Evolutionary conservation across 1,140 invertebrate species (phyloP).

Genomic region (Meloidogyne exigua): DNA sequence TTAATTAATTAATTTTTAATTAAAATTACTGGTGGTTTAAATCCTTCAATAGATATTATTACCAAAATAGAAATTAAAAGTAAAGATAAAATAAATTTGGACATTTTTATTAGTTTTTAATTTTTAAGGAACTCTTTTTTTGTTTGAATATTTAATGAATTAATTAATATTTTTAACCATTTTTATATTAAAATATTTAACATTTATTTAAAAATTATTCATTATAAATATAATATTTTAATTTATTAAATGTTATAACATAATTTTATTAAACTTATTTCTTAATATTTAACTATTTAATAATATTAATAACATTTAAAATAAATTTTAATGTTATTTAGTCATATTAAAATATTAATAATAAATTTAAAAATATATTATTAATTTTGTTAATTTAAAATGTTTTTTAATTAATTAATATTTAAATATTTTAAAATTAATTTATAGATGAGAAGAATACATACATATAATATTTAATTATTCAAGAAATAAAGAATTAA

Average conservation of each 20-base stretch:
- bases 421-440: too few relatives aligned
- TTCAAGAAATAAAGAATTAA: too few relatives aligned
- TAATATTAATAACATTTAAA: not conserved
- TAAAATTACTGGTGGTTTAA: not conserved
- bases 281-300: not conserved
- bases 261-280: too few relatives aligned
- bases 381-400: too few relatives aligned
- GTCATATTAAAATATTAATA: not conserved
- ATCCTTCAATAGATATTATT: not conserved
- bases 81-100: not conserved
- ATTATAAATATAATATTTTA: not conserved
- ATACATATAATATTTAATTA: too few relatives aligned
- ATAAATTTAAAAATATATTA: too few relatives aligned
- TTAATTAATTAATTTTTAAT: too few relatives aligned
- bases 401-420: too few relatives aligned
- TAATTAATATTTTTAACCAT: not conserved
- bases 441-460: too few relatives aligned
- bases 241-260: not conserved
- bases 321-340: not conserved
- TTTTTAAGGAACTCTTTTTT: not conserved
- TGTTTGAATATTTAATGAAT: not conserved
- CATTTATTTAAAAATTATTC: not conserved
- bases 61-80: not conserved
- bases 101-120: not conserved
- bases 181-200: not conserved